Evolutionary conservation across 2,888 invertebrate genomes (phyloP), one percentile per base, ranked within the genome.

Genomic region (Rhorus exstirpatorius): DNA sequence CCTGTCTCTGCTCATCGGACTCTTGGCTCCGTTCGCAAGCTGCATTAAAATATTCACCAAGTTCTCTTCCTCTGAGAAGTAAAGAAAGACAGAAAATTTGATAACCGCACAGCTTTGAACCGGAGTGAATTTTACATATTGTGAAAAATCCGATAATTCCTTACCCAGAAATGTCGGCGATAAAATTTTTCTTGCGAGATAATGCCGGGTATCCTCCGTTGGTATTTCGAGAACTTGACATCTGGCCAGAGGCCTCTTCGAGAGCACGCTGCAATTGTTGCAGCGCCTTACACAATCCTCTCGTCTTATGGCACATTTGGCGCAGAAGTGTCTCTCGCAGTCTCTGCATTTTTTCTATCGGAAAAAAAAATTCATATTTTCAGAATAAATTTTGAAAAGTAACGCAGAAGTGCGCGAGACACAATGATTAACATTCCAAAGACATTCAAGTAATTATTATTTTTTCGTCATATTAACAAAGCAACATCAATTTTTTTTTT

Each of bases 121-220:
- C n/a, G n/a, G n/a, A n/a, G n/a, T n/a, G n/a, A n/a, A n/a, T n/a
- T n/a, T n/a, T n/a, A n/a, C n/a, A n/a, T 21, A 12, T 8, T n/a
- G 38, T 1, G 51, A 76, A 7, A 12, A 12, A 74, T 46, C 82
- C 58, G 41, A 12, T n/a, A n/a, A n/a, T n/a, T n/a, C n/a, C 93
- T 93, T 93, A 96, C 97, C 97, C 83, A 97, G 95, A 91, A 97
- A 96, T 87, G 97, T 97, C 86, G 95, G 94, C 3, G 96, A 96
- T 68, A 97, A 96, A 87, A 97, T 95, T 90, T 96, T 96, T 89
- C 96, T 96, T 58, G 96, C 95, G 80, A 97, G 94, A 93, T 97
- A 97, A 91, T 96, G 96, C 93, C 96, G 96, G 81, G 97, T 93
- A 93, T 97, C 97, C 88, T 95, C 95, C 19, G 95, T 94, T 88